Conservation (phyloP, 92 coral and sea anemone species). For the Anthopleura xanthogrammica region DNA sequence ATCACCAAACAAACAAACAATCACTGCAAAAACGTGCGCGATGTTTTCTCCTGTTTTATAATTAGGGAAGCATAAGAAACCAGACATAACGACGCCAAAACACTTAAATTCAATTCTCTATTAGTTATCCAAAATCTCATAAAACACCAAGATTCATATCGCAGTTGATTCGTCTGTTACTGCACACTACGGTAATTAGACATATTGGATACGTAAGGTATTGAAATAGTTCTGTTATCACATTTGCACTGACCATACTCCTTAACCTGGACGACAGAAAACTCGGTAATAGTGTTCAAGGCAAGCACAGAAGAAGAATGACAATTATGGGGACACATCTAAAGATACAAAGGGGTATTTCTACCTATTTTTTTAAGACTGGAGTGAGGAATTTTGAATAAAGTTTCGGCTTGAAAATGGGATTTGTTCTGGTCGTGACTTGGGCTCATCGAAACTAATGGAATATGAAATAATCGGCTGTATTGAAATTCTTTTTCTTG, state of each 20-base stretch:
- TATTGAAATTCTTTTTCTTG: neutral
- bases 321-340: neutral
- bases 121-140: constrained; percentile 4
- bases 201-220: neutral
- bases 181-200: neutral
- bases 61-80: neutral
- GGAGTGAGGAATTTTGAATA: neutral
- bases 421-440: neutral
- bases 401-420: neutral
- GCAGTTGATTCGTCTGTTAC: neutral
- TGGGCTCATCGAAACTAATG: neutral
- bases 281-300: neutral
- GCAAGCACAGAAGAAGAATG: neutral
- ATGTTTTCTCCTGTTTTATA: neutral
- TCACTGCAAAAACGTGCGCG: neutral
- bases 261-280: constrained; percentile 7
- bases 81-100: constrained; percentile 2
- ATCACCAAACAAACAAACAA: neutral
- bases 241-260: neutral
- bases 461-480: neutral
- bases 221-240: neutral
- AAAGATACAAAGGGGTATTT: neutral
- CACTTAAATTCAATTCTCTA: neutral
- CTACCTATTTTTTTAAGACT: neutral
- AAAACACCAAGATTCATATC: neutral